phyloP scores from a whole-genome alignment of 2,113 vertebrate species.

The Psittacara wagleri region DNA sequence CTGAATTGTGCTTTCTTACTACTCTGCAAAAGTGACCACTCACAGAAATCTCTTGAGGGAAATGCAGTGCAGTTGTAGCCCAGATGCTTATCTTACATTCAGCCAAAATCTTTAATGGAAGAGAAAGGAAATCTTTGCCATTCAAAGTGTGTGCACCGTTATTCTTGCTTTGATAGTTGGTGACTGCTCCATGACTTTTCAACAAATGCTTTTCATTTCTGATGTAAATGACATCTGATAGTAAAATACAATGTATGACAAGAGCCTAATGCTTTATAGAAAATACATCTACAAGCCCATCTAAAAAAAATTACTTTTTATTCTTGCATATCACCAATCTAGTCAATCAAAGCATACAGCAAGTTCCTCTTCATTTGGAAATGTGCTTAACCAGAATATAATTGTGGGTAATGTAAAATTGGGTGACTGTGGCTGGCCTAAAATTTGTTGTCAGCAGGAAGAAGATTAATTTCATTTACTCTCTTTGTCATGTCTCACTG shows the following conservation, averaged over 20 bases:
- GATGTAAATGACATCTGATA: neutral
- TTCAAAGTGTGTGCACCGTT: neutral
- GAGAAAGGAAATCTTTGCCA: neutral
- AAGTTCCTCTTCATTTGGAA: constrained; percentile 33
- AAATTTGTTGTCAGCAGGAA: constrained; percentile 71
- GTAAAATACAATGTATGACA: neutral
- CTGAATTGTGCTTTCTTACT: constrained; percentile 9
- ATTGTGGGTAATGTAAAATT: constrained; percentile 24
- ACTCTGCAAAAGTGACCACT: neutral
- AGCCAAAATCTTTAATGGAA: neutral
- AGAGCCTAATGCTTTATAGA: neutral
- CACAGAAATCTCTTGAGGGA: neutral
- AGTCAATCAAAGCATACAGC: neutral
- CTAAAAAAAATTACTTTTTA: neutral
- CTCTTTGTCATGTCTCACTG: constrained; percentile 72
- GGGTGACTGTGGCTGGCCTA: constrained; percentile 10
- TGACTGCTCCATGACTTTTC: neutral
- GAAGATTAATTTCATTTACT: constrained; percentile 75
- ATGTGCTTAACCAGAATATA: constrained; percentile 27
- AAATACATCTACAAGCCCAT: neutral
- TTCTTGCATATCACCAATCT: neutral
- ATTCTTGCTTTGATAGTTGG: neutral
- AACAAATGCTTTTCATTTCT: neutral
- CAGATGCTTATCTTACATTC: neutral
- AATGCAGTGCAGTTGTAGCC: neutral